A percentile compares a stretch with the other conserved stretches of the same genome.
Evolutionary conservation across 2,797 vertebrate genomes (phyloP).

Genomic region (Delichon dasypus): DNA sequence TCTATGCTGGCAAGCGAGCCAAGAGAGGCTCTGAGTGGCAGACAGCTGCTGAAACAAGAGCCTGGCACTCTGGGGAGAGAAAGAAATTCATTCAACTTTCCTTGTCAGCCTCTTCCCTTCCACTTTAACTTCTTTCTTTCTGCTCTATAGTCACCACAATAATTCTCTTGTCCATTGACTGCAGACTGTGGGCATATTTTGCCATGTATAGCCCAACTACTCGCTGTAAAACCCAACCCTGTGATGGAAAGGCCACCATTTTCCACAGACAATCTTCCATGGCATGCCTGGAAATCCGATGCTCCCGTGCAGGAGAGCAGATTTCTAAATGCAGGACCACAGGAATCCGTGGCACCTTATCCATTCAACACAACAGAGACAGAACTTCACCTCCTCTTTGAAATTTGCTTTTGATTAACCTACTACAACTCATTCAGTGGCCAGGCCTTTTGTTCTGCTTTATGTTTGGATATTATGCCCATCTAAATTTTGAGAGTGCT

Average conservation of each 20-base stretch:
- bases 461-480: background rate
- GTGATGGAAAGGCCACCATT: background rate
- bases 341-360: background rate
- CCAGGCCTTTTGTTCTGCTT: background rate
- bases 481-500: background rate
- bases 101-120: background rate
- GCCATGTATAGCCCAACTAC: background rate
- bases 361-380: background rate
- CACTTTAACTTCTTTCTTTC: background rate
- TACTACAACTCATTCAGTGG: background rate
- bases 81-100: background rate
- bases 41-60: constrained; percentile 28
- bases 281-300: background rate
- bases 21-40: constrained; percentile 1
- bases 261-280: background rate
- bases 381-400: background rate
- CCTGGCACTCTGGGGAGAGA: background rate
- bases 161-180: background rate
- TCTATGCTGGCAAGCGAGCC: background rate
- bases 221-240: background rate
- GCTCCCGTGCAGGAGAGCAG: background rate
- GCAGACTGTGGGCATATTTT: background rate
- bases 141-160: background rate
- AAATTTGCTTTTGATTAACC: background rate
- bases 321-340: background rate